A percentile compares a stretch with the other conserved stretches of the same genome.
Evolutionary conservation across 2,113 vertebrate genomes (phyloP).

Genomic region (Dermatemys mawii): DNA sequence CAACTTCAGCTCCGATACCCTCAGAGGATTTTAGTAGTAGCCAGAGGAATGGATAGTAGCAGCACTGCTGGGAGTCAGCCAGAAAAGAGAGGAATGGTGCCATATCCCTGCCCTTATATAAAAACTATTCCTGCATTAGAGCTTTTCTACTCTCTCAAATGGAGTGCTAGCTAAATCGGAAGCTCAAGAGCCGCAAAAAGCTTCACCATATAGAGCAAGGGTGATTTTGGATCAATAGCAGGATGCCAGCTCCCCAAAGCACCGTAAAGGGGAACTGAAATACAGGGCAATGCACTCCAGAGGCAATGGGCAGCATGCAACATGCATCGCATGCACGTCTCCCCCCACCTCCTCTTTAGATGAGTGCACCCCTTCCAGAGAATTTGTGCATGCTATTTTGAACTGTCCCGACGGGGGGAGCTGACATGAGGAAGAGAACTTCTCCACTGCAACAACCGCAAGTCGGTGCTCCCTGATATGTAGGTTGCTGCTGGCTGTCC

Average conservation of each 20-base stretch:
- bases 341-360: background rate
- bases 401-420: slow-evolving; percentile 19
- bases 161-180: background rate
- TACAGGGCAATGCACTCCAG: background rate
- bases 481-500: background rate
- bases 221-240: accelerated
- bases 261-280: accelerated
- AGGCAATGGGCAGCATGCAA: background rate
- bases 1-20: slow-evolving; percentile 25
- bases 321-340: slow-evolving; percentile 25
- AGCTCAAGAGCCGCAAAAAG: background rate
- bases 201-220: accelerated
- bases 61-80: slow-evolving; percentile 15
- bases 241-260: accelerated
- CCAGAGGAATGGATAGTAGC: background rate
- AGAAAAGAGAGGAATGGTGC: slow-evolving; percentile 20
- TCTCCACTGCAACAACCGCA: background rate
- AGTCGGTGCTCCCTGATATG: background rate
- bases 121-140: slow-evolving; percentile 43
- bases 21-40: background rate
- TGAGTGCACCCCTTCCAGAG: slow-evolving; percentile 21
- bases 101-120: background rate
- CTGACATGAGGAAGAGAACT: slow-evolving; percentile 6
- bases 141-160: background rate
- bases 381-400: slow-evolving; percentile 71